Percentiles rank a stretch among this genome's conserved stretches.
Evolutionary conservation across 2,888 invertebrate genomes (phyloP).

Genomic region (Trachelus stipa): DNA sequence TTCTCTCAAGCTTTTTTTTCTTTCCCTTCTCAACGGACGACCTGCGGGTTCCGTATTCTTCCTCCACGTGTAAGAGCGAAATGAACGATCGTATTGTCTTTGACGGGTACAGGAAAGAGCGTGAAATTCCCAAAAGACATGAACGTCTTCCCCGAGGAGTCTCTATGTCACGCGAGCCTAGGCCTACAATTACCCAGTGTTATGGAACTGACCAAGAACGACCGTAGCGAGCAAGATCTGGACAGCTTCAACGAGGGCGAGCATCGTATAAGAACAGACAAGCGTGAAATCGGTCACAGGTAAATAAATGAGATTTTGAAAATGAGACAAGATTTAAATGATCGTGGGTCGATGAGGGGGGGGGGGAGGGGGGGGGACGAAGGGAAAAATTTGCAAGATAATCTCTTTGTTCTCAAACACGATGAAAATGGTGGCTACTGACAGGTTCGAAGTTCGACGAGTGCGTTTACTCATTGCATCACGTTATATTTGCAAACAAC

Average conservation of each 20-base stretch:
- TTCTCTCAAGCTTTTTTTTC: background rate
- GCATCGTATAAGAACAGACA: conserved; percentile 50
- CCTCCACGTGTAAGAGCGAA: background rate
- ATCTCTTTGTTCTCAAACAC: background rate
- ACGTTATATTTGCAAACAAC: background rate
- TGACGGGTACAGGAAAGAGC: conserved; percentile 36
- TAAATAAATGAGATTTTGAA: conserved; percentile 35
- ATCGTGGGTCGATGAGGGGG: background rate
- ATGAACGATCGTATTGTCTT: conserved; percentile 7
- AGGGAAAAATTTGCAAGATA: background rate
- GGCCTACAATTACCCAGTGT: conserved; percentile 34
- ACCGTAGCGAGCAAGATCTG: conserved; percentile 57
- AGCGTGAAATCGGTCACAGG: conserved; percentile 63
- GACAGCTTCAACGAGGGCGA: conserved; percentile 56
- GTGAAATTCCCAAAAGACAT: conserved; percentile 37
- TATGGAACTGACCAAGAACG: conserved; percentile 46
- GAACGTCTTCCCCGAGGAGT: conserved; percentile 35
- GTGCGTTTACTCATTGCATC: background rate
- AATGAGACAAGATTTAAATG: background rate
- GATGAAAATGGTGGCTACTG: background rate
- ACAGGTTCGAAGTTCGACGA: background rate
- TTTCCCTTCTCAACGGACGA: background rate
- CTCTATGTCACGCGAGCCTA: conserved; percentile 37
- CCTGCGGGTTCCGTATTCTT: background rate
- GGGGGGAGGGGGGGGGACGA: too few relatives aligned